A percentile compares a stretch with the other conserved stretches of the same genome.
Evolutionary conservation across 2,888 invertebrate genomes (phyloP).

Genomic region (Dynastes grantii): DNA sequence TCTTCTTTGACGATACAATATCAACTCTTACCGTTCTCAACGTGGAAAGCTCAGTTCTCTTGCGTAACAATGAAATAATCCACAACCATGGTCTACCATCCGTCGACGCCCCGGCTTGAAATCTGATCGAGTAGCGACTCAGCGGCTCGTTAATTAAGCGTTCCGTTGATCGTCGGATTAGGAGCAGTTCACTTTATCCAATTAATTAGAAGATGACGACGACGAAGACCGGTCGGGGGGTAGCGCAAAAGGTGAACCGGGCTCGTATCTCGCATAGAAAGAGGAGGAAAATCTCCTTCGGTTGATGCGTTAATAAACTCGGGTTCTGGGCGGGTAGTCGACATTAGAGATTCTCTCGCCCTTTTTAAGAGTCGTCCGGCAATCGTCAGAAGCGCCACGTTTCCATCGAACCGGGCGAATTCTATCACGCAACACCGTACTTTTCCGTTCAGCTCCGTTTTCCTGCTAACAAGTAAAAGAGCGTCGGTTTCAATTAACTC

Average conservation of each 20-base stretch:
- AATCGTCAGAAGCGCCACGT: slow-evolving; percentile 1
- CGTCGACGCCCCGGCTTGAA: slow-evolving; percentile 56
- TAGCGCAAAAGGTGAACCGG: slow-evolving; percentile 31
- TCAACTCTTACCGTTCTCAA: neutral
- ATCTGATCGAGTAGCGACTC: slow-evolving; percentile 62
- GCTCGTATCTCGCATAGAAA: neutral
- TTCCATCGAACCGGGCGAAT: neutral
- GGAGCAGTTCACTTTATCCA: slow-evolving; percentile 62
- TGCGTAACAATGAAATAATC: slow-evolving; percentile 62
- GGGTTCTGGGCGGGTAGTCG: neutral
- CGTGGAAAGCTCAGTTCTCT: slow-evolving; percentile 16
- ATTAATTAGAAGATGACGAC: slow-evolving; percentile 61
- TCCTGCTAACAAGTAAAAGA: slow-evolving; percentile 12
- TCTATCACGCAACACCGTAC: neutral
- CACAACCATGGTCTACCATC: slow-evolving; percentile 2
- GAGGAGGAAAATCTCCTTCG: neutral
- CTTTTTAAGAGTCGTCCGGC: neutral
- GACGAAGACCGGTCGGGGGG: slow-evolving; percentile 11
- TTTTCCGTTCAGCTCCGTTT: slow-evolving; percentile 5
- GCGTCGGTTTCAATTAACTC: slow-evolving; percentile 32
- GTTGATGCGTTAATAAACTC: slow-evolving; percentile 27
- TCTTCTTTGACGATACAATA: neutral
- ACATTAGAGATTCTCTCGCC: neutral
- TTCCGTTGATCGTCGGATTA: slow-evolving; percentile 63
- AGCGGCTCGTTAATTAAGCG: slow-evolving; percentile 63